Evolutionary conservation across 1,140 invertebrate species (phyloP).

Genomic region (Heliothis virescens): DNA sequence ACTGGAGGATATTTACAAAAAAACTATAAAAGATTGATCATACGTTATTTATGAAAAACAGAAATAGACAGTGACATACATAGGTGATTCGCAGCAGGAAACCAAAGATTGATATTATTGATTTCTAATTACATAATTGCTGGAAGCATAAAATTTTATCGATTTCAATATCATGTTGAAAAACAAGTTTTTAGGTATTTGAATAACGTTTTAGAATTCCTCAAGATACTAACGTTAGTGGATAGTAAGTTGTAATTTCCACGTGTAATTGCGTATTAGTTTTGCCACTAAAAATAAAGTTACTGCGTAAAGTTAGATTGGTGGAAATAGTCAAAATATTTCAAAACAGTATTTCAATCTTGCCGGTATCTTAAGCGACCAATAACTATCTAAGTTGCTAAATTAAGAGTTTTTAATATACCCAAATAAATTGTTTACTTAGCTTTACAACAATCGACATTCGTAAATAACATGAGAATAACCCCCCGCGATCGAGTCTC

Average conservation of each 20-base stretch:
- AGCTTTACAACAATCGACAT: slow-evolving; percentile 17
- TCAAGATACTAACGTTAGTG: not conserved
- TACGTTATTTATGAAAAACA: not conserved
- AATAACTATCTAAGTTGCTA: not conserved
- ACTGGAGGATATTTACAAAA: not conserved
- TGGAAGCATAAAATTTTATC: slow-evolving; percentile 40
- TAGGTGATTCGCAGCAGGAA: slow-evolving; percentile 44
- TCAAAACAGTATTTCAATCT: too few species aligned
- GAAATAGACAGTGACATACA: slow-evolving; percentile 7
- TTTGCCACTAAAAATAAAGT: too few species aligned
- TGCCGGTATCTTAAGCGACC: too few species aligned
- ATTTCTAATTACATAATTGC: slow-evolving; percentile 36
- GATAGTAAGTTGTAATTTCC: not conserved
- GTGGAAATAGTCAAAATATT: too few species aligned
- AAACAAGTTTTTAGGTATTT: slow-evolving; percentile 26
- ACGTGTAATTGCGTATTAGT: not conserved
- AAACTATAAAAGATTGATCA: not conserved
- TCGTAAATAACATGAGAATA: slow-evolving; percentile 61
- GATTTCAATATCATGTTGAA: slow-evolving; percentile 29
- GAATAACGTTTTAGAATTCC: slow-evolving; percentile 4
- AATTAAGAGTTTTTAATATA: slow-evolving; percentile 19
- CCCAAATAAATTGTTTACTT: slow-evolving; percentile 32
- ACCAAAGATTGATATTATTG: slow-evolving; percentile 16
- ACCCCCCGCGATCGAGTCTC: slow-evolving; percentile 58
- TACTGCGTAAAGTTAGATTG: too few species aligned